Conservation (phyloP, 2,113 vertebrate species). For the Engystomops pustulosus region DNA sequence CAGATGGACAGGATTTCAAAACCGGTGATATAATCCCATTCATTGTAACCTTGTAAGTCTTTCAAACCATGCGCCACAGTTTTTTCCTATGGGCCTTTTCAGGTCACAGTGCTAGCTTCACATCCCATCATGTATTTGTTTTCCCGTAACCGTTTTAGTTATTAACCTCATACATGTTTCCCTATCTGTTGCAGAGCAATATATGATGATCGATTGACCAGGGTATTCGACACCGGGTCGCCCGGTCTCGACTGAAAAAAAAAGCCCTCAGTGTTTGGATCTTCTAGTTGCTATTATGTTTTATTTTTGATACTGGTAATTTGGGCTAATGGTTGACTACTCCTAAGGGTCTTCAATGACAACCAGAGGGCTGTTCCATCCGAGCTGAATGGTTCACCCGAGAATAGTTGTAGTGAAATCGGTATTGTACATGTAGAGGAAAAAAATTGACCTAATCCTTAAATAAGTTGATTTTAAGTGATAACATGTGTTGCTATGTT, state of each 20-base stretch:
- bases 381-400: not conserved
- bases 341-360: not conserved
- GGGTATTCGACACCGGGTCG: too few species aligned
- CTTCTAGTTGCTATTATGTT: not conserved
- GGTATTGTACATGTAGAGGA: not conserved
- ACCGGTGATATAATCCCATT: too few species aligned
- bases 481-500: not conserved
- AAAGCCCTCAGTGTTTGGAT: not conserved
- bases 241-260: not conserved
- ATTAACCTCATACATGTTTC: too few species aligned
- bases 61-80: too few species aligned
- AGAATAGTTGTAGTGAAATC: not conserved
- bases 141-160: too few species aligned
- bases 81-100: too few species aligned
- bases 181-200: not conserved
- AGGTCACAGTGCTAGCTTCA: not conserved
- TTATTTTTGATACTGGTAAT: not conserved
- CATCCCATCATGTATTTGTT: not conserved
- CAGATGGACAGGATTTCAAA: too few species aligned
- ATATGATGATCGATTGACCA: not conserved
- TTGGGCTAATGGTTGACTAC: not conserved
- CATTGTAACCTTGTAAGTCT: too few species aligned
- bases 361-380: not conserved
- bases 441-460: not conserved
- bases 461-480: not conserved